Base-by-base conservation (phyloP, 2,797 vertebrate genomes). In the Lindbergichthys nudifrons region DNA sequence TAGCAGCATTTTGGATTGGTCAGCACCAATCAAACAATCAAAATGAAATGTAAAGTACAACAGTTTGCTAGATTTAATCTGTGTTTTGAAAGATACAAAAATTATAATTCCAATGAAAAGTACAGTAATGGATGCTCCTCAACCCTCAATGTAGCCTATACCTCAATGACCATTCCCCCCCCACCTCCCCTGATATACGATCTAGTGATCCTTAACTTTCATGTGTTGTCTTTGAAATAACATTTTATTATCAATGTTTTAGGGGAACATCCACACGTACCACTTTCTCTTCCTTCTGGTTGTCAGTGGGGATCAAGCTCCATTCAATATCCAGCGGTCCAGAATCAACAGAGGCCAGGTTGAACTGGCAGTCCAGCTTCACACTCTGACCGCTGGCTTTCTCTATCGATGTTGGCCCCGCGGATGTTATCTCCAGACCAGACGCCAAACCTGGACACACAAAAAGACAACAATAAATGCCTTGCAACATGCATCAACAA, bases 301-400 rank as follows among this genome's bases (percentile, higher is more conserved):
- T 97, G 90, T 98, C 97, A 0, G 96, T 84, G 1, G 96, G 92
- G 62, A 97, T 89, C 5, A 97, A 81, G 73, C 94, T 95, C 97
- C 98, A 99, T 64, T 99, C 98, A 5, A 99, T 97, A 85, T 99
- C 97, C 80, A 98, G 89, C 0, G 96, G 94, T 12, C 96, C 97
- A 18, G 86, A 82, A 81, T 99, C 97, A 19, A 82, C 87, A 0
- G 90, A 0, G 0, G 64, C 83, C 59, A 97, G 73, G 13, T 83
- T 88, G 62, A 97, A 99, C 77, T 94, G 95, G 88, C 97, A 99
- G 0, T 95, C 95, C 80, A 99, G 88, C 0, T 94, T 95, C 43
- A 96, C 96, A 21, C 91, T 96, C 87, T 96, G 94, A 50, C 97
- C 96, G 68, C 96, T 97, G 76, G 97, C 96, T 79, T 94, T 96